phyloP scores from a whole-genome alignment of 2,113 vertebrate genomes.

The Pterocles orientalis region DNA sequence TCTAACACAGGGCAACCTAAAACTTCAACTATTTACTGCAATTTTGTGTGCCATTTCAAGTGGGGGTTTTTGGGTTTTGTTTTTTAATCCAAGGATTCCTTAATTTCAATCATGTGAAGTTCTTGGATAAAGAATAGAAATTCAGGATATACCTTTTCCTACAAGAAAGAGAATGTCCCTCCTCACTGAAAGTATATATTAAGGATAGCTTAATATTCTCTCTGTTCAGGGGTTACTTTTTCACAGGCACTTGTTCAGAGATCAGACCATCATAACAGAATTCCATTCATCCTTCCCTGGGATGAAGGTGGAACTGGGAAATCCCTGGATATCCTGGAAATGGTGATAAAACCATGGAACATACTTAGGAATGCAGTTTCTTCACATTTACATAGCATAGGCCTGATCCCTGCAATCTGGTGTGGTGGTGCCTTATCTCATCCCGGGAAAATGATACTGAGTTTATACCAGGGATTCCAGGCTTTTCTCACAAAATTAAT shows the following conservation, averaged over 20 bases:
- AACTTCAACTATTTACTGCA: neutral
- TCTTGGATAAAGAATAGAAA: neutral
- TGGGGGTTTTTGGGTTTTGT: fast-evolving
- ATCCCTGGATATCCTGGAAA: neutral
- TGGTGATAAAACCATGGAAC: neutral
- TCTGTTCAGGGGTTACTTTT: neutral
- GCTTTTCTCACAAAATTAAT: neutral
- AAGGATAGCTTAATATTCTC: neutral
- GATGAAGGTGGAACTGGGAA: neutral
- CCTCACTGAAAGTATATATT: neutral
- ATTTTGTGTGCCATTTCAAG: neutral
- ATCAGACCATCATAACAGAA: neutral
- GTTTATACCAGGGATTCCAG: neutral
- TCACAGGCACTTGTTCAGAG: neutral
- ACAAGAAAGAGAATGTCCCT: neutral
- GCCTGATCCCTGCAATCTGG: neutral
- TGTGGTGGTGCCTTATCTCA: neutral
- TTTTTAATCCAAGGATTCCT: neutral
- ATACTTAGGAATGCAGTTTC: neutral
- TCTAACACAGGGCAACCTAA: neutral
- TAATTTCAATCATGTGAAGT: neutral
- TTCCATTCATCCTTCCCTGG: neutral
- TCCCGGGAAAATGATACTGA: neutral
- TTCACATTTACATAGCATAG: neutral
- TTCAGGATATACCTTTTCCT: neutral